Conservation (phyloP, 2,113 vertebrate species). For the Hippolais icterina region DNA sequence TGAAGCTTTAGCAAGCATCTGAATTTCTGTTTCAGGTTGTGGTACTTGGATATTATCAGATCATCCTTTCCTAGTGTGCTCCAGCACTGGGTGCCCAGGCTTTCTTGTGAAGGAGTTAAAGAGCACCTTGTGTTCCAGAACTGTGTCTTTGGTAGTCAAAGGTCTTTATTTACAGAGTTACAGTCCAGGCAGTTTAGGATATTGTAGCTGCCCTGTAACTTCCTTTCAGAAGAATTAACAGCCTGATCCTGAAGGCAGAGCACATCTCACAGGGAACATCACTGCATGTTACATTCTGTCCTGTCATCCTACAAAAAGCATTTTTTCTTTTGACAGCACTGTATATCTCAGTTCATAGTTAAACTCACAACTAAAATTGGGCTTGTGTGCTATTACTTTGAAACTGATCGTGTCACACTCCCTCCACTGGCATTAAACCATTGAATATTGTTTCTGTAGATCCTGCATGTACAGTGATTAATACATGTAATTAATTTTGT, state of each 20-base stretch:
- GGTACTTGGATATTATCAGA: not conserved
- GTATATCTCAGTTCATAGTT: not conserved
- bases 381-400: not conserved
- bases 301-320: not conserved
- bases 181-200: not conserved
- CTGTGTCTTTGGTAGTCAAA: not conserved
- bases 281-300: not conserved
- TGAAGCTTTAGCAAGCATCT: not conserved
- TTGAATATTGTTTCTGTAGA: not conserved
- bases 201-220: not conserved
- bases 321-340: not conserved
- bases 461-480: not conserved
- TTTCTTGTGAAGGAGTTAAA: not conserved
- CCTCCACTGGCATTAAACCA: not conserved
- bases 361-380: not conserved
- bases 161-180: not conserved
- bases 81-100: not conserved
- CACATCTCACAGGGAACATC: not conserved
- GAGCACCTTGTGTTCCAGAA: not conserved
- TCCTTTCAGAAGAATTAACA: constrained; percentile 2
- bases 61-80: not conserved
- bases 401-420: not conserved
- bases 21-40: not conserved
- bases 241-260: not conserved
- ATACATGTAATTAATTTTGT: not conserved